These are phyloP conservation scores for Thecocarcelia acutangulata DNA, from an alignment of 2,888 invertebrate genomes.

Conservation along the genomic window DNA sequence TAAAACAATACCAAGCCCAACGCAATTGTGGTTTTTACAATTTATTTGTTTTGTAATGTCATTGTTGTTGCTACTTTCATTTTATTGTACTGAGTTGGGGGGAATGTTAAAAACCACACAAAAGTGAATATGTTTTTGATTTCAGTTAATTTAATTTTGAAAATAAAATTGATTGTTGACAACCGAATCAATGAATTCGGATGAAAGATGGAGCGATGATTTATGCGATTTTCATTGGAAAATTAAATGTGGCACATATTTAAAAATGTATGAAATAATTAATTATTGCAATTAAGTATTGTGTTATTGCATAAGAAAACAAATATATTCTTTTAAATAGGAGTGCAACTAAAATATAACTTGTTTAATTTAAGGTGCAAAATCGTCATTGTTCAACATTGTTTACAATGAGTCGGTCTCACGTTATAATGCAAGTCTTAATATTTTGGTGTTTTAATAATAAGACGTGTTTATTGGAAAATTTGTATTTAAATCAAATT, in stretches of 20 bases:
- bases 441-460: too few relatives aligned
- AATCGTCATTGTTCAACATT: too few relatives aligned
- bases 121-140: constrained; percentile 51
- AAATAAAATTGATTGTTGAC: constrained; percentile 43
- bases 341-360: too few relatives aligned
- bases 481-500: too few relatives aligned
- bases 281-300: neutral
- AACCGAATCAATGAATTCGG: constrained; percentile 15
- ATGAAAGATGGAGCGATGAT: constrained; percentile 4
- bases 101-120: constrained; percentile 39
- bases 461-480: too few relatives aligned
- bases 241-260: constrained; percentile 14
- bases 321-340: neutral
- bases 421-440: too few relatives aligned
- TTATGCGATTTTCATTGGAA: constrained; percentile 9
- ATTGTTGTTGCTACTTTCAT: constrained; percentile 13
- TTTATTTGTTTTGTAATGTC: constrained; percentile 43
- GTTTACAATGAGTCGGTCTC: too few relatives aligned
- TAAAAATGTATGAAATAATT: neutral
- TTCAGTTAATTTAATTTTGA: constrained; percentile 52
- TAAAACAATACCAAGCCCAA: constrained; percentile 27
- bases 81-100: constrained; percentile 1
- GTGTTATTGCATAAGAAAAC: neutral
- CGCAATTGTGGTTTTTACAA: constrained; percentile 52
- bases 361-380: too few relatives aligned